phyloP scores from a whole-genome alignment of 2,888 invertebrate species.

The Neoascia interrupta region DNA sequence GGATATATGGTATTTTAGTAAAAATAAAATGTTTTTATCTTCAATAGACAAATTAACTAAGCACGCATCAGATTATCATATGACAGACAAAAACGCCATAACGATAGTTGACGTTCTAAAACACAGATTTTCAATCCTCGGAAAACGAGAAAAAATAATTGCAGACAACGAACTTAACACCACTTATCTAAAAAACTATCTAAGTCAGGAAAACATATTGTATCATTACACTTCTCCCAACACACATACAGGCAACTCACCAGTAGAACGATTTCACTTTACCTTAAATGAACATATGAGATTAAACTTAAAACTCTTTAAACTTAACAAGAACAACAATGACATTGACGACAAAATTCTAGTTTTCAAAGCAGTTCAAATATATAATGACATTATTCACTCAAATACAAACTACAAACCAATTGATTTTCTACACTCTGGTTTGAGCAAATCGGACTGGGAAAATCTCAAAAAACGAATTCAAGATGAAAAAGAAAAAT shows the following conservation, averaged over 20 bases:
- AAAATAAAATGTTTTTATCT: constrained; percentile 18
- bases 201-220: not conserved
- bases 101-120: constrained; percentile 24
- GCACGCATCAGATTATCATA: constrained; percentile 6
- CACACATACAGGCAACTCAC: constrained; percentile 30
- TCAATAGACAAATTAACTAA: constrained; percentile 38
- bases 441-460: constrained; percentile 41
- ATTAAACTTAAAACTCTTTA: too few species aligned
- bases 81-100: not conserved
- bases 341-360: constrained; percentile 39
- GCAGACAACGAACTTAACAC: constrained; percentile 1
- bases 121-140: constrained; percentile 39
- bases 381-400: constrained; percentile 54
- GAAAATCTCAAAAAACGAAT: constrained; percentile 16
- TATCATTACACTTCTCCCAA: constrained; percentile 18
- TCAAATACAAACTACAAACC: constrained; percentile 49
- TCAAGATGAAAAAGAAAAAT: constrained; percentile 21
- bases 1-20: constrained; percentile 44
- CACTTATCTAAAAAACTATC: not conserved
- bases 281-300: constrained; percentile 48
- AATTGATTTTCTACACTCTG: constrained; percentile 42
- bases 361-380: constrained; percentile 43
- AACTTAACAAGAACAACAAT: constrained; percentile 28
- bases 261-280: constrained; percentile 46
- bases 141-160: constrained; percentile 38